A percentile compares a stretch with the other conserved stretches of the same genome.
Conservation (phyloP, 2,113 vertebrate genomes). For the Epinephelus lanceolatus region DNA sequence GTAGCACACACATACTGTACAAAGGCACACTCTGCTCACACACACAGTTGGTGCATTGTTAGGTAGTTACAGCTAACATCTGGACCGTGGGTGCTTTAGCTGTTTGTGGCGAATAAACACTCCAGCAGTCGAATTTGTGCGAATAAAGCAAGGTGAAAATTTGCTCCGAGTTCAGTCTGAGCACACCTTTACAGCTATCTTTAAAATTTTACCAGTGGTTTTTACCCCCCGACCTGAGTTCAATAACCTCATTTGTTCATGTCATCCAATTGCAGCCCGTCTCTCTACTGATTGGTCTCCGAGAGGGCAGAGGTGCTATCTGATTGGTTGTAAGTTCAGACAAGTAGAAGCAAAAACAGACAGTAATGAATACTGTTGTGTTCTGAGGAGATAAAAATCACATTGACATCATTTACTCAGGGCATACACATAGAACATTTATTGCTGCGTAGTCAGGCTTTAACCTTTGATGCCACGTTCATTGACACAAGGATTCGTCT, state of each 20-base stretch:
- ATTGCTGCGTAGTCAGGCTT: slow-evolving; percentile 86
- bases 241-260: slow-evolving; percentile 58
- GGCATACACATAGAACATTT: slow-evolving; percentile 85
- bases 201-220: slow-evolving; percentile 66
- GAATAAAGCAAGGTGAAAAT: slow-evolving; percentile 26
- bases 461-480: slow-evolving; percentile 77
- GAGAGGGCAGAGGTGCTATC: slow-evolving; percentile 62
- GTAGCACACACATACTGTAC: slow-evolving; percentile 35
- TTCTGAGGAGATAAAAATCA: slow-evolving; percentile 76
- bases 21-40: slow-evolving; percentile 59
- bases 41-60: slow-evolving; percentile 28
- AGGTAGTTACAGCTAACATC: slow-evolving; percentile 21
- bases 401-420: slow-evolving; percentile 77
- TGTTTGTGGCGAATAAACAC: slow-evolving; percentile 16
- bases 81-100: slow-evolving; percentile 9
- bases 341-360: slow-evolving; percentile 62
- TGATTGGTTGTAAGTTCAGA: slow-evolving; percentile 51
- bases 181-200: slow-evolving; percentile 64
- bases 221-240: slow-evolving; percentile 72
- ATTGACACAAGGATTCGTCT: slow-evolving; percentile 80
- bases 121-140: slow-evolving; percentile 42
- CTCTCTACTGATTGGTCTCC: slow-evolving; percentile 45
- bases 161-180: slow-evolving; percentile 52
- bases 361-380: slow-evolving; percentile 57
- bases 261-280: slow-evolving; percentile 59